Evolutionary conservation across 2,888 invertebrate species (phyloP), one percentile per base, ranked within the genome.

Genomic region (Eubasilissa splendida): DNA sequence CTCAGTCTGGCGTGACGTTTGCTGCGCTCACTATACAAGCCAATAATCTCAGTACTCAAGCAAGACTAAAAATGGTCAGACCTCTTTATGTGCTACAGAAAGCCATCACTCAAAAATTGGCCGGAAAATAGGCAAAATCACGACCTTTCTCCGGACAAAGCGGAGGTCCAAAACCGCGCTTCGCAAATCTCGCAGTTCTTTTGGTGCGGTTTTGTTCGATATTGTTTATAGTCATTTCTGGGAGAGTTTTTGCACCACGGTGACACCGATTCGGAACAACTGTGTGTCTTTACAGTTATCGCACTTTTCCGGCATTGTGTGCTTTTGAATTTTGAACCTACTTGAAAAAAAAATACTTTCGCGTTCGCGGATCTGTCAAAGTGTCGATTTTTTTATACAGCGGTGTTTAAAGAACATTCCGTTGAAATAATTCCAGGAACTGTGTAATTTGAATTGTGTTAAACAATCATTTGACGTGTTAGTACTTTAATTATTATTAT

Each of bases 61-160:
- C 68, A 76, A 80, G 83, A 68, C 81, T 81, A 83, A 83, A 83
- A 80, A 83, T 83, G 83, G 83, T 79, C 83, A 83, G 81, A 81
- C 75, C 83, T 73, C 81, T 68, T 60, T 77, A 71, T 65, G 83
- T 80, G 77, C 75, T 68, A 59, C 73, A 76, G 76, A 74, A 79
- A 83, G 71, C 77, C 80, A 78, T 81, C 80, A 77, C 50, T 78
- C 79, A 78, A 82, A 80, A 75, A 75, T 50, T 58, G 74, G 14
- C 78, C 73, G 81, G 52, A 68, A 68, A 78, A 76, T 76, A 77
- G 74, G 60, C 76, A 53, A 73, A 82, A 50, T 42, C 10, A 42
- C 54, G 66, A 68, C 65, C 56, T 66, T 58, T 70, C 14, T 9
- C 9, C 10, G 11, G 12, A 70, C 60, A 77, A 80, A 71, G 77